These are phyloP conservation scores for Xestia c-nigrum DNA, from an alignment of 2,888 invertebrate species.

Conservation along the genomic window DNA sequence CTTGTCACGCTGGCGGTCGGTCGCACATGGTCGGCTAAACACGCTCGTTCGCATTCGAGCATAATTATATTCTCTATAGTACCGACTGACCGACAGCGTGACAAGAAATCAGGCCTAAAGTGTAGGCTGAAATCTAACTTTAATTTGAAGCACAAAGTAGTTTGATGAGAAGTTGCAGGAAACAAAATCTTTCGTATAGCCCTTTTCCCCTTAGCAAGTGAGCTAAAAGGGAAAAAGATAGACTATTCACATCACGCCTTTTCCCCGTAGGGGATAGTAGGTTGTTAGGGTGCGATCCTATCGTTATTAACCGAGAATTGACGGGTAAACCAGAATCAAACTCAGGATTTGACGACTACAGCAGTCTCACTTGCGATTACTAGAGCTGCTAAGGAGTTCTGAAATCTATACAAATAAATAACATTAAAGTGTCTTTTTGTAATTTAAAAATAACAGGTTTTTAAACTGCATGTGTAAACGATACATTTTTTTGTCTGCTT, in stretches of 20 bases:
- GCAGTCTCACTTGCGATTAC: not conserved
- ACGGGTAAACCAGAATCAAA: not conserved
- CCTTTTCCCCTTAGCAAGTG: not conserved
- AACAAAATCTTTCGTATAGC: slow-evolving; percentile 15
- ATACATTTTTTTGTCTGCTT: too few relatives aligned
- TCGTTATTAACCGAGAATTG: not conserved
- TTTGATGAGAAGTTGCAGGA: not conserved
- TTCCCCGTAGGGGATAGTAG: not conserved
- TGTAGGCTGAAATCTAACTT: not conserved
- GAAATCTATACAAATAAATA: not conserved
- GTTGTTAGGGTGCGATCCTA: not conserved
- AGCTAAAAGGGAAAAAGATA: slow-evolving; percentile 17
- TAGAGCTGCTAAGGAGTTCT: not conserved
- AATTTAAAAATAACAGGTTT: too few relatives aligned
- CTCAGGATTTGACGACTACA: not conserved
- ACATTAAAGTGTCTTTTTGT: too few relatives aligned
- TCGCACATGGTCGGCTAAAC: too few relatives aligned
- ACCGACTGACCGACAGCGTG: too few relatives aligned
- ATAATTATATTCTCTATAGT: too few relatives aligned
- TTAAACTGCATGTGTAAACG: too few relatives aligned
- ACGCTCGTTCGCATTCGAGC: too few relatives aligned
- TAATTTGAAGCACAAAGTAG: not conserved
- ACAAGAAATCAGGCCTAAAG: too few relatives aligned
- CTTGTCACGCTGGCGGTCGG: too few relatives aligned
- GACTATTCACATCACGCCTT: slow-evolving; percentile 11